Evolutionary conservation across 2,888 invertebrate genomes (phyloP).

Genomic region (Xanthostigma xanthostigma): DNA sequence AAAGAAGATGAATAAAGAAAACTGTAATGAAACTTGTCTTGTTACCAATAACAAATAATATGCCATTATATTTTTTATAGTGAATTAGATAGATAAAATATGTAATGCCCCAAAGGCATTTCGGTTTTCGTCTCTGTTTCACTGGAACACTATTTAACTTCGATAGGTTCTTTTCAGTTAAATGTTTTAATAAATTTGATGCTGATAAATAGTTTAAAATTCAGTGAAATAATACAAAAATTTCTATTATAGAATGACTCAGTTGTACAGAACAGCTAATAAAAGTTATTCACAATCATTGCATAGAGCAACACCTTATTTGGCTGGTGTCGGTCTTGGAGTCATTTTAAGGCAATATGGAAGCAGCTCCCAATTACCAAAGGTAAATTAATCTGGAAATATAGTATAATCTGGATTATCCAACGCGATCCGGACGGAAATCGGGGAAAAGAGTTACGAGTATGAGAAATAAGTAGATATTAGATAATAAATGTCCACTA

Average conservation of each 20-base stretch:
- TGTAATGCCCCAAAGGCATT: too few species aligned
- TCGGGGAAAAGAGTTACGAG: background rate
- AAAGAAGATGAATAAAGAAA: too few species aligned
- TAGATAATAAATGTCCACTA: too few species aligned
- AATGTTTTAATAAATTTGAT: too few species aligned
- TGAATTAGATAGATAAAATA: too few species aligned
- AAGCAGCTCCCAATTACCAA: slow-evolving; percentile 20
- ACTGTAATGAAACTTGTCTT: too few species aligned
- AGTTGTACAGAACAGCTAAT: slow-evolving; percentile 52
- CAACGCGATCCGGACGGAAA: background rate
- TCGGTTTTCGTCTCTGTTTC: too few species aligned
- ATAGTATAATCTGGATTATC: background rate
- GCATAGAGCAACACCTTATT: slow-evolving; percentile 49
- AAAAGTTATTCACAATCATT: slow-evolving; percentile 43
- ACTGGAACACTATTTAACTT: too few species aligned
- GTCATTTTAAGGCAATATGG: slow-evolving; percentile 31
- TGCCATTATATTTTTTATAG: too few species aligned
- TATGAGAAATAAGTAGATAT: background rate
- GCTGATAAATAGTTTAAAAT: background rate
- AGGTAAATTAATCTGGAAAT: slow-evolving; percentile 18
- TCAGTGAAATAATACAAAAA: background rate
- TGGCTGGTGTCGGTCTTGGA: slow-evolving; percentile 47
- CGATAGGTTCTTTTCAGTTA: too few species aligned
- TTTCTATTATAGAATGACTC: slow-evolving; percentile 36
- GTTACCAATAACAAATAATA: too few species aligned